phyloP scores from a whole-genome alignment of 1,140 invertebrate genomes.

The Telenomus remus region DNA sequence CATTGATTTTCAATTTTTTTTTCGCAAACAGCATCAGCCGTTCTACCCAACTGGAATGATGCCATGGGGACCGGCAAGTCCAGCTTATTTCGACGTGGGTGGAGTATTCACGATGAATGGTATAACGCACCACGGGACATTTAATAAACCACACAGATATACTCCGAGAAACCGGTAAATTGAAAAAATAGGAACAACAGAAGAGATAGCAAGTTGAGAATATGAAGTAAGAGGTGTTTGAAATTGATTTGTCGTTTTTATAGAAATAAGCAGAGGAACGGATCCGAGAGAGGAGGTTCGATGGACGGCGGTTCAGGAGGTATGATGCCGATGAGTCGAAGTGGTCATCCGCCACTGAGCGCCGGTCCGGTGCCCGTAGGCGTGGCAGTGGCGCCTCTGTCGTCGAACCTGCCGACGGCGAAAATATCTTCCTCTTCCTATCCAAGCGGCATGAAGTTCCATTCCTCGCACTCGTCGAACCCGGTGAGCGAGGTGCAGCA shows the following conservation, averaged over 20 bases:
- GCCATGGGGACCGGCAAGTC: slow-evolving; percentile 77
- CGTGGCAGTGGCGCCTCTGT: slow-evolving; percentile 60
- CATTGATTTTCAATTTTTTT: background rate
- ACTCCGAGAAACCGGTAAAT: slow-evolving; percentile 70
- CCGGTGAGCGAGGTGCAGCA: slow-evolving; percentile 54
- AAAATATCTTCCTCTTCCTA: slow-evolving; percentile 71
- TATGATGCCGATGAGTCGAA: slow-evolving; percentile 68
- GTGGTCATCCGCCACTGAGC: slow-evolving; percentile 65
- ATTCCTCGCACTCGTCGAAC: slow-evolving; percentile 66
- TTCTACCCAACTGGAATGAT: slow-evolving; percentile 78
- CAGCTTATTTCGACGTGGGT: slow-evolving; percentile 83
- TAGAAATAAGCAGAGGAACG: slow-evolving; percentile 72
- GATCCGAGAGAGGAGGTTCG: slow-evolving; percentile 64
- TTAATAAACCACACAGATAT: slow-evolving; percentile 74
- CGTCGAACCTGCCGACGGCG: slow-evolving; percentile 66
- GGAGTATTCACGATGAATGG: slow-evolving; percentile 85
- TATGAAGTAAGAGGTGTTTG: background rate
- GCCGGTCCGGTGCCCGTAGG: slow-evolving; percentile 55
- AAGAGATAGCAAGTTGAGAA: too few relatives aligned
- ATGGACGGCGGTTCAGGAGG: slow-evolving; percentile 57
- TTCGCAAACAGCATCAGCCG: slow-evolving; percentile 74
- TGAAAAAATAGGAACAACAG: background rate
- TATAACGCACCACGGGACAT: slow-evolving; percentile 81
- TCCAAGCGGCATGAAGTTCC: slow-evolving; percentile 72
- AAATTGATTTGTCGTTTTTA: background rate